Evolutionary conservation across 2,113 vertebrate species (phyloP), one percentile per base, ranked within the genome.

Genomic region (Gobiocypris rarus): DNA sequence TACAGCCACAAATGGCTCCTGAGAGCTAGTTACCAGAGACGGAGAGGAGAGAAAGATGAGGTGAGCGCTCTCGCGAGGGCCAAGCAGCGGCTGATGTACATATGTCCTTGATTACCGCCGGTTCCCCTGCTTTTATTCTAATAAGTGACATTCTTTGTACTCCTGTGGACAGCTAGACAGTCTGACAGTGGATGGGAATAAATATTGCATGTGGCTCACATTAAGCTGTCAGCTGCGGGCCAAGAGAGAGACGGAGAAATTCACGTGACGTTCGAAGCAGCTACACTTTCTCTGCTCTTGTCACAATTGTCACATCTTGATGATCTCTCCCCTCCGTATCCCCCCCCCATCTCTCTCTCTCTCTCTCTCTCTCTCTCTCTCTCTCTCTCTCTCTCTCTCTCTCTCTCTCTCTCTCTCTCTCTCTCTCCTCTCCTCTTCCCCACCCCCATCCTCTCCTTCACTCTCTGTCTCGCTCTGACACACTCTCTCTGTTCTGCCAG

Each of bases 191-290:
- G 96, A 98, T 96, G 97, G 96, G 97, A 98, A 99, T 99, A 99
- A 99, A 99, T 99, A 99, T 99, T 99, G 96, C 97, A 98, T 99
- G 97, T 98, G 97, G 97, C 97, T 97, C 97, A 97, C 97, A 99
- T 99, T 99, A 99, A 98, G 97, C 96, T 99, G 97, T 99, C 98
- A 99, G 96, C 96, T 58, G 71, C 94, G 93, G 96, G 95, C 95
- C 94, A 94, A 94, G 95, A 95, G 95, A 89, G 91, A 93, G 94
- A 93, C 91, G 91, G 92, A 92, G 93, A 97, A 97, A 97, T 97
- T 95, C 95, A 95, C 96, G 95, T 95, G 96, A 96, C 95, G 95
- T 96, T 96, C 94, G 94, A 93, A 91, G 89, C 91, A 94, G 94
- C 95, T 95, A 95, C 96, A 96, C 96, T 97, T 97, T 97, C 94